Base-by-base conservation (phyloP, 1,140 invertebrate genomes). In the Neotoxoptera formosana region DNA sequence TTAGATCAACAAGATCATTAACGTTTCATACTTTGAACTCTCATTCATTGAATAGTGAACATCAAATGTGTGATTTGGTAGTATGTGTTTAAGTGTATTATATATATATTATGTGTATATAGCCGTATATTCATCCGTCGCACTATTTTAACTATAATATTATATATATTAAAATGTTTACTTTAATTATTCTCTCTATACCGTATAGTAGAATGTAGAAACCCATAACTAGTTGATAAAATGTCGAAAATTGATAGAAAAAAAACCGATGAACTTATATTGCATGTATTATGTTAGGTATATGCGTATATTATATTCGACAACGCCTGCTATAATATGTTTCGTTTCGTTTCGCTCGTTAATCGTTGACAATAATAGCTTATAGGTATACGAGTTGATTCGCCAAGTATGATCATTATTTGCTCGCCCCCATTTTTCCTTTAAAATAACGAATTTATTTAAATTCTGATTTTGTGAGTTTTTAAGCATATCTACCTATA, bases 1-100 rank as follows among this genome's bases (percentile, higher is more conserved):
- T n/a, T 48, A 47, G 30, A 51, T 87, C 86, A 41, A 89, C 51
- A 89, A 41, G n/a, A 89, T 89, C 87, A 89, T 89, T 56, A 53
- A 53, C n/a, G 87, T 89, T n/a, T 89, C 14, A 76, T 76, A 76
- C 60, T 76, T 76, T 76, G 60, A 76, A 76, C 87, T 45, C 41
- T 41, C 47, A 89, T 89, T 89, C 87, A 89, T 89, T 36, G 87
- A 89, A 56, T 36, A 23, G 36, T 36, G n/a, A 53, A 89, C 48
- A 56, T 89, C 48, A 11, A 30, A 41, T 34, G 34, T 23, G 30
- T 56, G 87, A 89, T 89, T 89, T 89, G 87, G 36, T 34, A 21
- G 30, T 25, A 36, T 51, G 11, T 84, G 30, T n/a, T n/a, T 60
- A 53, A 17, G 4, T 53, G 4, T 53, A 17, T 25, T 56, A 8